Evolutionary conservation across 2,113 vertebrate genomes (phyloP).

Genomic region (Hemicordylus capensis): DNA sequence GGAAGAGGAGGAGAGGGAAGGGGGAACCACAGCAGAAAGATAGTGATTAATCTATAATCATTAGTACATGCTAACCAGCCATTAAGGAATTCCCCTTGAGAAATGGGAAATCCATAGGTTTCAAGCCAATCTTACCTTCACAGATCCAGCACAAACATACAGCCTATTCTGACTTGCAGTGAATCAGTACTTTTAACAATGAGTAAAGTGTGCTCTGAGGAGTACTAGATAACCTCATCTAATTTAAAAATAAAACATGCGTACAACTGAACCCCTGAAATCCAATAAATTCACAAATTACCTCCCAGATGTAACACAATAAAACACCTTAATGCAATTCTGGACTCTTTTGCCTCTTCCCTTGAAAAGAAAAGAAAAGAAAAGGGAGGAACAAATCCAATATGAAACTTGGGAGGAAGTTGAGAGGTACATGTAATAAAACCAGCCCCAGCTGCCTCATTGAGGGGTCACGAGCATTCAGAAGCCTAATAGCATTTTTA

Average conservation of each 20-base stretch:
- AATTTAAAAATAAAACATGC: constrained; percentile 41
- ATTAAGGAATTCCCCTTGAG: background rate
- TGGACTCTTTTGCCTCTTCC: constrained; percentile 15
- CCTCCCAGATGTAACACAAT: constrained; percentile 8
- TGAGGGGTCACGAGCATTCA: background rate
- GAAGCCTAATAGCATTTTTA: constrained; percentile 13
- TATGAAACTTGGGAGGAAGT: background rate
- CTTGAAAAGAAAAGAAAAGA: constrained; percentile 30
- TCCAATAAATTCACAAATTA: constrained; percentile 32
- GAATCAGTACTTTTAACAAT: constrained; percentile 24
- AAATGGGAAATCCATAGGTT: constrained; percentile 16
- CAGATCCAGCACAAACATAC: background rate
- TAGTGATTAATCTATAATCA: constrained; percentile 32
- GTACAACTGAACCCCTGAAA: constrained; percentile 27
- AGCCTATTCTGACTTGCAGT: background rate
- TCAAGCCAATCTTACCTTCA: constrained; percentile 1
- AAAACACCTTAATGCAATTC: constrained; percentile 34
- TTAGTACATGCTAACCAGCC: constrained; percentile 7
- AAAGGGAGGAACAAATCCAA: background rate
- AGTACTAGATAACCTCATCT: constrained; percentile 26
- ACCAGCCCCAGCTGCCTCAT: background rate
- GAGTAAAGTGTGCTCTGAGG: constrained; percentile 20
- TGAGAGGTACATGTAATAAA: constrained; percentile 3
- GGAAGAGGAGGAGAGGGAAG: background rate
- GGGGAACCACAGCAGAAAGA: background rate